Conservation (phyloP, 2,888 invertebrate species). For the Caenorhabditis sp. region DNA sequence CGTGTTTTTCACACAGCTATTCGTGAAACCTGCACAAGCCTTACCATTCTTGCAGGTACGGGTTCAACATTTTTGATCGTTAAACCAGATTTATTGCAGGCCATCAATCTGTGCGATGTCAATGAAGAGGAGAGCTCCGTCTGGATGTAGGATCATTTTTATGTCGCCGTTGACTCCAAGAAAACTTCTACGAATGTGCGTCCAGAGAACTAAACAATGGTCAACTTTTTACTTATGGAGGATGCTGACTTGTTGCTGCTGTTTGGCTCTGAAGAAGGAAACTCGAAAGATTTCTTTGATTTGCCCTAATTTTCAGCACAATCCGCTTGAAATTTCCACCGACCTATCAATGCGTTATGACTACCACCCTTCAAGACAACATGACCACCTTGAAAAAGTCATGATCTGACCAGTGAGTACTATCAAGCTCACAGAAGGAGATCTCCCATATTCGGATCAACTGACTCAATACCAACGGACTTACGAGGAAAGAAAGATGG, state of each 20-base stretch:
- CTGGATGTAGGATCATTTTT: slow-evolving; percentile 70
- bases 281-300: too few relatives aligned
- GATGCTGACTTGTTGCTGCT: slow-evolving; percentile 98
- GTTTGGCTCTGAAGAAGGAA: slow-evolving; percentile 91
- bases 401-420: slow-evolving; percentile 94
- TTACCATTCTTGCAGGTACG: slow-evolving; percentile 73
- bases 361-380: slow-evolving; percentile 96
- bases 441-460: slow-evolving; percentile 80
- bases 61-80: too few relatives aligned
- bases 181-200: slow-evolving; percentile 70
- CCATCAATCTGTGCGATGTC: slow-evolving; percentile 79
- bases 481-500: too few relatives aligned
- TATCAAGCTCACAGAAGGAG: slow-evolving; percentile 89
- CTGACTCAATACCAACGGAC: slow-evolving; percentile 84
- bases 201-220: slow-evolving; percentile 70
- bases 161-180: slow-evolving; percentile 72
- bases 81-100: slow-evolving; percentile 70
- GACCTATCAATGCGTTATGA: slow-evolving; percentile 93
- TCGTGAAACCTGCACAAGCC: slow-evolving; percentile 72
- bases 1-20: slow-evolving; percentile 80
- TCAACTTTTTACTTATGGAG: slow-evolving; percentile 95
- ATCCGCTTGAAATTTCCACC: slow-evolving; percentile 83
- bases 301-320: slow-evolving; percentile 63
- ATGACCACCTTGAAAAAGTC: slow-evolving; percentile 93
- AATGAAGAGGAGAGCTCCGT: slow-evolving; percentile 73